phyloP scores from a whole-genome alignment of 2,113 vertebrate species.

The Macaca mulatta region DNA sequence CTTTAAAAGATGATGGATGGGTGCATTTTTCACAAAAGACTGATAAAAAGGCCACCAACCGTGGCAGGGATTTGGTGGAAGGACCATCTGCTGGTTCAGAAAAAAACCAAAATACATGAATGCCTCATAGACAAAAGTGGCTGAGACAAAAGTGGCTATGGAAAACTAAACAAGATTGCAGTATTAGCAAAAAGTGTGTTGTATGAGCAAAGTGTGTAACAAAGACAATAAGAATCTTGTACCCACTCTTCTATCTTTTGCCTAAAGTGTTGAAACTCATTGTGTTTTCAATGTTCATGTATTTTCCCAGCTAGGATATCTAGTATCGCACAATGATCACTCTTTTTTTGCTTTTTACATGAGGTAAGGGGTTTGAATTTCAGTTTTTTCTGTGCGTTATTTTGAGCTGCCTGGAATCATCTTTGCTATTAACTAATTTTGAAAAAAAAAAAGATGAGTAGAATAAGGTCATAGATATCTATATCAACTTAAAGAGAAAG shows the following conservation, averaged over 20 bases:
- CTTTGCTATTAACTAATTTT: background rate
- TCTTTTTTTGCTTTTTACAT: background rate
- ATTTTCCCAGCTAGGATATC: background rate
- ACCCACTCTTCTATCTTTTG: background rate
- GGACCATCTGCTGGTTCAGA: background rate
- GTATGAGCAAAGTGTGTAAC: too few relatives aligned
- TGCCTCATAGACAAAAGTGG: background rate
- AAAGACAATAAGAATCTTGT: background rate
- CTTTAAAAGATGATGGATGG: background rate
- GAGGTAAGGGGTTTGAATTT: background rate
- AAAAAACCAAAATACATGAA: background rate
- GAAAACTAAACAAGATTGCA: background rate
- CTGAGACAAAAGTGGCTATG: background rate
- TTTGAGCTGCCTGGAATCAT: background rate
- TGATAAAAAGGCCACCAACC: background rate
- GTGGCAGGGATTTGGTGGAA: background rate
- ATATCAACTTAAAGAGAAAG: background rate
- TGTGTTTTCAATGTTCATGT: background rate
- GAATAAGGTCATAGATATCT: background rate
- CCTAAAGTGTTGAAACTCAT: background rate
- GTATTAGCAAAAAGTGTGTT: background rate
- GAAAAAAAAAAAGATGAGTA: background rate
- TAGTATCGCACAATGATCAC: accelerated
- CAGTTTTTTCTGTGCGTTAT: background rate
- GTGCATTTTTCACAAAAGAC: background rate